Base-by-base conservation (phyloP, 2,797 vertebrate species). In the Danio choprae region DNA sequence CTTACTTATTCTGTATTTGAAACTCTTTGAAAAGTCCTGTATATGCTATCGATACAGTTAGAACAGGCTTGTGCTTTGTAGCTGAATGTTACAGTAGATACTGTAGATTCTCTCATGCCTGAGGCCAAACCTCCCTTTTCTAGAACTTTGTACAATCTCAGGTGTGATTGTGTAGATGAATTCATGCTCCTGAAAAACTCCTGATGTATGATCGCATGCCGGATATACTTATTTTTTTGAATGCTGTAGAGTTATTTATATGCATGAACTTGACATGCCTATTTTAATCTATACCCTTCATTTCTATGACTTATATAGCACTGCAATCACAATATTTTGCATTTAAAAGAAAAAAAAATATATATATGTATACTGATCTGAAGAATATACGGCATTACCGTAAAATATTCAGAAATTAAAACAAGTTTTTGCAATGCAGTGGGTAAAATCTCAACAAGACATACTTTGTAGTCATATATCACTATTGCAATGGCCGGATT, bases 61-160 rank as follows among this genome's bases (percentile, higher is more conserved):
- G 83, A 44, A 80, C 68, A 79, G 80, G 80, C 78, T 80, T 88
- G 82, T 48, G 41, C 67, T 74, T 75, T 82, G 64, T 84, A 78
- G 65, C 43, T 29, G 65, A 75, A 74, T 75, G 83, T 59, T 73
- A 62, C 72, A 50, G 38, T 83, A 81, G 65, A 77, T 68, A 84
- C 83, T 79, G 79, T 86, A 81, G 82, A 77, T 83, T 44, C 40
- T 84, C 65, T 82, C 83, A 82, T 75, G 81, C 81, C 84, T 82
- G 84, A 74, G 76, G 77, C 87, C 69, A 69, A 67, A 53, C 58
- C 67, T 84, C 79, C 80, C 59, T 90, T 91, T 92, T 90, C 85
- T 91, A 91, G 88, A 90, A 86, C 82, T 87, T 88, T 85, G 74
- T 89, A 90, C 87, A 87, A 88, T 89, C 93, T 95, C 94, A 94